Evolutionary conservation across 1,140 invertebrate species (phyloP), one percentile per base, ranked within the genome.

Genomic region (Ephestia elutella): DNA sequence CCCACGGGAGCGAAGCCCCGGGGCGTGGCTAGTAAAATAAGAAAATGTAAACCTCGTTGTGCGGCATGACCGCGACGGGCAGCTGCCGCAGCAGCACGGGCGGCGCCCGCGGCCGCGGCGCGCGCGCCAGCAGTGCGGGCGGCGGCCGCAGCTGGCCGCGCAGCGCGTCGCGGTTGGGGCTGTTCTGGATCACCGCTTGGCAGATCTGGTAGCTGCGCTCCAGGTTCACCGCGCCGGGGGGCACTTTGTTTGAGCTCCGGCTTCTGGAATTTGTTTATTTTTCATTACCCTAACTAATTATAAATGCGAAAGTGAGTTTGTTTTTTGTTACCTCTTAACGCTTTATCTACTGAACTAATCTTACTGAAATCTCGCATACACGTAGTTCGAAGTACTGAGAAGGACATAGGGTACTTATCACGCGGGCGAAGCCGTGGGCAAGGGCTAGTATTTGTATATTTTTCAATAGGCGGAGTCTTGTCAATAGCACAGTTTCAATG

Each of bases 191-290:
- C 1, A 97, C 96, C 38, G 96, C 96, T 86, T 98, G 96, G 86
- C 97, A 98, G 70, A 99, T 99, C 86, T 98, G 96, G 80, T 98
- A 97, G 71, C 97, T 98, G 28, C 97, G 90, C 80, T 98, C 96
- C 11, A 98, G 88, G 87, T 98, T 98, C 7, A 98, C 95, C 19
- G 94, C 94, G 4, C 95, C 95, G 0, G 95, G 95, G 5, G 95
- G 95, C 59, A 95, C 92, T 84, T 94, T 95, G 21, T 90, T 91
- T 9, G 90, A 76, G 53, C 78, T 86, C 13, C 89, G 78, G 65
- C 82, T 90, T 57, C 89, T 89, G 60, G 1, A 71, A 75, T 19
- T 50, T 3, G 21, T 3, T 25, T 25, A 35, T 35, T 5, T 49
- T n/a, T 9, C 15, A 49, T 25, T 7, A 3, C 21, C 21, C 7